These are phyloP conservation scores for Leucoma salicis DNA, from an alignment of 2,888 invertebrate species.

Conservation along the genomic window DNA sequence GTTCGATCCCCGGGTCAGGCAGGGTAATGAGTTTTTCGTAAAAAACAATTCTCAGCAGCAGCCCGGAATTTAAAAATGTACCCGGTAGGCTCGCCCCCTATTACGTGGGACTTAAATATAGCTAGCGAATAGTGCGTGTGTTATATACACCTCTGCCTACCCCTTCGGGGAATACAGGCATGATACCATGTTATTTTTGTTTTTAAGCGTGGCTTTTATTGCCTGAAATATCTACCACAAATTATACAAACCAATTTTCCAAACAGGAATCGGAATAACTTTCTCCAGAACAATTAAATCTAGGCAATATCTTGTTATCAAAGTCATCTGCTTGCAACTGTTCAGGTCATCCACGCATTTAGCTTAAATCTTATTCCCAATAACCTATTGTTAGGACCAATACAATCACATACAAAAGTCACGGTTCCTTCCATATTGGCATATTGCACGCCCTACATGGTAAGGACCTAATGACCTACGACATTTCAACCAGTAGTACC, in stretches of 20 bases:
- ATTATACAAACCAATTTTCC: constrained; percentile 18
- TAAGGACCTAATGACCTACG: constrained; percentile 79
- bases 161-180: too few species aligned
- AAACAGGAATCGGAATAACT: constrained; percentile 26
- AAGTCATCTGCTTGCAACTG: constrained; percentile 61
- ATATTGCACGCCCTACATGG: constrained; percentile 78
- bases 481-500: constrained; percentile 73
- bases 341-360: constrained; percentile 62
- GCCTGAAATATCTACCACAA: too few species aligned
- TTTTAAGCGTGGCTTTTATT: too few species aligned
- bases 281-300: constrained; percentile 51
- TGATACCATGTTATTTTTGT: too few species aligned
- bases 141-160: too few species aligned
- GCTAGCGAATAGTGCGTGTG: too few species aligned
- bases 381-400: constrained; percentile 70
- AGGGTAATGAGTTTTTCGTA: too few species aligned
- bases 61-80: too few species aligned
- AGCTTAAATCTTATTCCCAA: constrained; percentile 55
- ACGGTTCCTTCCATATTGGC: constrained; percentile 79
- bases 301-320: constrained; percentile 49
- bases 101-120: too few species aligned
- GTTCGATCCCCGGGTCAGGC: too few species aligned
- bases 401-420: constrained; percentile 61
- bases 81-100: too few species aligned
- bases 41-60: too few species aligned